Evolutionary conservation across 2,888 invertebrate genomes (phyloP), one percentile per base, ranked within the genome.

Genomic region (Andrena bicolor): DNA sequence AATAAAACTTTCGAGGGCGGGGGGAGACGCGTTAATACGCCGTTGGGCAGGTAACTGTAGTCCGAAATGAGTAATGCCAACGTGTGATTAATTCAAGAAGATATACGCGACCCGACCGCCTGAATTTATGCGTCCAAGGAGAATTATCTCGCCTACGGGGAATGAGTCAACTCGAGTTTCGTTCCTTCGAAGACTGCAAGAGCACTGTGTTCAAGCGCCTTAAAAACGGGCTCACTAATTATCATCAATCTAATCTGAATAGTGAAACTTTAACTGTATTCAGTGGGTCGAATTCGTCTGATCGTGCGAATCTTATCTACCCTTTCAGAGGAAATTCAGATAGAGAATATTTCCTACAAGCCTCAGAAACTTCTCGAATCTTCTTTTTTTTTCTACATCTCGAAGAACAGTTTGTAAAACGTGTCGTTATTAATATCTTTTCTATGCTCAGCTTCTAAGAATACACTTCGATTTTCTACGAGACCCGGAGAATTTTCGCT

Each of bases 11-110:
- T 51, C 10, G 23, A 26, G 56, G 23, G 23, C 10, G 56, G 23
- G 13, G 56, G 13, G 32, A 35, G 10, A 35, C 20, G n/a, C 63
- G 48, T 66, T 72, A 61, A 63, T 53, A 51, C 13, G 23, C 23
- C 7, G 26, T 16, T 8, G 41, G 53, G n/a, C 69, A 61, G 48
- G 56, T 79, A 70, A 72, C 71, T 68, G 76, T 72, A 68, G 65
- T 41, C 58, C 35, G n/a, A 60, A 80, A 66, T 76, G 76, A 80
- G 72, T 80, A 71, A 71, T 51, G 16, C 68, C 60, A 60, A 28
- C 76, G 71, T 35, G 41, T 72, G 78, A 82, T 82, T 75, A 73
- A 82, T 79, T 83, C 65, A 28, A 32, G 64, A 64, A 73, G 76
- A 77, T 74, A 58, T 75, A 78, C 49, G 61, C 61, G 61, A 56